Evolutionary conservation across 2,888 invertebrate species (phyloP).

Genomic region (Plebejus argus): DNA sequence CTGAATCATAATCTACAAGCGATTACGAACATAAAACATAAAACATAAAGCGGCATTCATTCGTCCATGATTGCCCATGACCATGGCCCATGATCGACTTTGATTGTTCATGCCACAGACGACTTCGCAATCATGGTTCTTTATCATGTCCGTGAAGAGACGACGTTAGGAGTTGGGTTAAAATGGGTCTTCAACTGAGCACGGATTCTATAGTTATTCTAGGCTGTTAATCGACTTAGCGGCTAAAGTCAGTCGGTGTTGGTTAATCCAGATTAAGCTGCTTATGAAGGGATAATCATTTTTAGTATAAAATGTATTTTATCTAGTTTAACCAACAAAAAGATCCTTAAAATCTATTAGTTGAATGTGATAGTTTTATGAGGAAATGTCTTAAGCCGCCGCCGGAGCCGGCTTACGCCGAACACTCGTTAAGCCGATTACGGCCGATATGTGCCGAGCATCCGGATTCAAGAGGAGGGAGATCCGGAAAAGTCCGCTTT

Average conservation of each 20-base stretch:
- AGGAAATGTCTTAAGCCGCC: not conserved
- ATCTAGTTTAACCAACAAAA: too few relatives aligned
- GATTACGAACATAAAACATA: too few relatives aligned
- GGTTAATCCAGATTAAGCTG: not conserved
- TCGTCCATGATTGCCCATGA: too few relatives aligned
- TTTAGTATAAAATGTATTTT: not conserved
- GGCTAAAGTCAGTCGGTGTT: not conserved
- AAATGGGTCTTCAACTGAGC: not conserved
- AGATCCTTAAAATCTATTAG: too few relatives aligned
- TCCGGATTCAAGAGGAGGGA: not conserved
- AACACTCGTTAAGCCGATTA: slow-evolving; percentile 18
- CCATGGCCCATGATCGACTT: too few relatives aligned
- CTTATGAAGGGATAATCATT: not conserved
- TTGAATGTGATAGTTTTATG: not conserved
- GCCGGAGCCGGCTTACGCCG: not conserved
- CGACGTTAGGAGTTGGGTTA: not conserved
- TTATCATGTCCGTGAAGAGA: too few relatives aligned
- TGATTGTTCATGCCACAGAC: too few relatives aligned
- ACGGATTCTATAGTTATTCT: not conserved
- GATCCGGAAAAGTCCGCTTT: not conserved
- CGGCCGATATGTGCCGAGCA: not conserved
- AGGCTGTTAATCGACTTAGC: not conserved
- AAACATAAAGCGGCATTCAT: too few relatives aligned
- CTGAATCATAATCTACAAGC: too few relatives aligned
- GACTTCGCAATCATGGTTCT: too few relatives aligned